These are phyloP conservation scores for Archocentrus centrarchus DNA, from an alignment of 2,113 vertebrate genomes.

Conservation along the genomic window DNA sequence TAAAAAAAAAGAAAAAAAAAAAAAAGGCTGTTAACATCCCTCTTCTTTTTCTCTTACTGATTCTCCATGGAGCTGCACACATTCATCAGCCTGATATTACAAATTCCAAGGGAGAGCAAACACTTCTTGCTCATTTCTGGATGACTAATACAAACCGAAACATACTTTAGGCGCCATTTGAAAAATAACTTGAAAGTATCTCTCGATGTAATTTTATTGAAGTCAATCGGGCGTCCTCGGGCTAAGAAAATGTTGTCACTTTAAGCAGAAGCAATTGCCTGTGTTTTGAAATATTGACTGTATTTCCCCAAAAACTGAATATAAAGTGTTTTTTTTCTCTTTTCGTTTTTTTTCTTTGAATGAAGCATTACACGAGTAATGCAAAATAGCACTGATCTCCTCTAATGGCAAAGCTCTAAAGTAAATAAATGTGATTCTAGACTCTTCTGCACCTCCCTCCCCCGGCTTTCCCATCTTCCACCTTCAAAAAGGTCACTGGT, in stretches of 20 bases:
- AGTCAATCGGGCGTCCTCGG: slow-evolving; percentile 3
- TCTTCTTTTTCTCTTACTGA: neutral
- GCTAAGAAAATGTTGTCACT: neutral
- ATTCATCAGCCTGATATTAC: slow-evolving; percentile 19
- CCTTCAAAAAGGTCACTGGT: slow-evolving; percentile 46
- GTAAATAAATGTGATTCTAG: neutral
- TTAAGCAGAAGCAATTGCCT: slow-evolving; percentile 7
- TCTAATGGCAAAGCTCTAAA: neutral
- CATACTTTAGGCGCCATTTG: neutral
- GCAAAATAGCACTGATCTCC: neutral
- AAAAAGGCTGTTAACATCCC: neutral
- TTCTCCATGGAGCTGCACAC: slow-evolving; percentile 8
- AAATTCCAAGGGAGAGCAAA: slow-evolving; percentile 13
- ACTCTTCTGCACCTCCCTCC: neutral
- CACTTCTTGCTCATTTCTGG: slow-evolving; percentile 8
- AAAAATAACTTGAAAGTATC: slow-evolving; percentile 1
- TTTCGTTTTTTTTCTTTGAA: rapidly evolving
- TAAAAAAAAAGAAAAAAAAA: neutral
- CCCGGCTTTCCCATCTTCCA: neutral
- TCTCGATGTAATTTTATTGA: slow-evolving; percentile 5
- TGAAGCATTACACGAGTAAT: neutral
- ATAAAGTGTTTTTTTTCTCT: rapidly evolving
- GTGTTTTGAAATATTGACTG: neutral
- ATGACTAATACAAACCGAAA: slow-evolving; percentile 6
- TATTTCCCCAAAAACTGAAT: neutral